Evolutionary conservation across 2,113 vertebrate genomes (phyloP), one percentile per base, ranked within the genome.

Genomic region (Bujurquina vittata): DNA sequence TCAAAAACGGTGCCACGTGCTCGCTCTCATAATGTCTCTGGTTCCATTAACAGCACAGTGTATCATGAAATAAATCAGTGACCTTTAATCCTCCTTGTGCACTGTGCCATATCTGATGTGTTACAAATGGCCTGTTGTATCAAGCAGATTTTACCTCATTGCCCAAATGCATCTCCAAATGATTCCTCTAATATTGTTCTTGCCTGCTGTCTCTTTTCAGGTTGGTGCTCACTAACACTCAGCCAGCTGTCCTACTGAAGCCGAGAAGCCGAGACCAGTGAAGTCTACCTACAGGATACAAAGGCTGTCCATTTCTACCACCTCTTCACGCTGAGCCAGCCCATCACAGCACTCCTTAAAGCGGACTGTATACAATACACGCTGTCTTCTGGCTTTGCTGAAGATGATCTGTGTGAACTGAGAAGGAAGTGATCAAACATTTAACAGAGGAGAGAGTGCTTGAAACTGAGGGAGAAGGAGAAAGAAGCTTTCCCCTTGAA

Each of bases 161-260:
- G 10, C 46, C 31, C 46, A 72, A 72, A 72, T 52, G 29, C 22
- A 60, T 79, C 22, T 87, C 61, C 10, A n/a, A 22, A 55, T 46
- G 26, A 77, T 62, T 17, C 26, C 22, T 62, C 54, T 86, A 80
- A 90, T 9, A 69, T 22, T 58, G 20, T 65, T 18, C 56, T 57
- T 81, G 10, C 92, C 76, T 87, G 20, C 55, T 86, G 58, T 89
- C 29, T 91, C 65, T 81, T 89, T 80, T 72, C 87, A 94, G 93
- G 85, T 11, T 17, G 77, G 8, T 22, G 58, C 73, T 84, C 11
- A 10, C 40, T 52, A 57, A 83, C 76, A 46, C 59, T 83, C 72
- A 43, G 10, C 81, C 76, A 55, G 75, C 35, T 60, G 31, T 55
- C 56, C 67, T 62, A 67, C 83, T 91, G 76, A 84, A 82, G 56